phyloP scores from a whole-genome alignment of 2,113 vertebrate genomes.

The Aphelocoma coerulescens region DNA sequence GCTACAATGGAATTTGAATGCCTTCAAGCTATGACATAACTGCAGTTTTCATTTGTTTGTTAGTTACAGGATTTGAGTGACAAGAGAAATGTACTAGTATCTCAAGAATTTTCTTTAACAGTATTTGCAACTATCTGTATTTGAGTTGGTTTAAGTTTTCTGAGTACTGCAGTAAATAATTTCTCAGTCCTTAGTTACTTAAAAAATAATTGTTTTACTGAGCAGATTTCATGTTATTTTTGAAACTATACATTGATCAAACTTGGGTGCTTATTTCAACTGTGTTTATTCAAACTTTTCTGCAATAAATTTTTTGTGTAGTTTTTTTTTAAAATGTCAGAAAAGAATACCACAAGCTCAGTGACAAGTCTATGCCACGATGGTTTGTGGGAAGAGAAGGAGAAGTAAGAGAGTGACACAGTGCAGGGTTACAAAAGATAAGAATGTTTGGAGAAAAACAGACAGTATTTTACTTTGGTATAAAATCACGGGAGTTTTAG shows the following conservation, averaged over 20 bases:
- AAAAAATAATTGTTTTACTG: background rate
- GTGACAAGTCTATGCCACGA: background rate
- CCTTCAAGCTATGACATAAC: background rate
- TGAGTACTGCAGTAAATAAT: background rate
- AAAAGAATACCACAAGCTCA: background rate
- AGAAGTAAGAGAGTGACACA: background rate
- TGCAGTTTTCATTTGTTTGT: background rate
- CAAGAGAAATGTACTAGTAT: background rate
- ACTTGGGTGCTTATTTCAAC: background rate
- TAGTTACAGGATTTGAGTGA: background rate
- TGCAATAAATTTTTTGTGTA: background rate
- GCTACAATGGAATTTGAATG: background rate
- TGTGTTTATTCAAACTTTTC: background rate
- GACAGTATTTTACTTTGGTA: background rate
- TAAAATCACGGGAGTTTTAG: background rate
- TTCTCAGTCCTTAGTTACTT: background rate
- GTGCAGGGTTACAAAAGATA: background rate
- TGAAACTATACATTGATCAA: background rate
- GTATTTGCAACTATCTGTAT: background rate
- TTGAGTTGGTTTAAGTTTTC: background rate
- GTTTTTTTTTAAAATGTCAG: background rate
- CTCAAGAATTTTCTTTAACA: background rate
- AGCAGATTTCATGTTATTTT: background rate
- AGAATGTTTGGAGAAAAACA: background rate
- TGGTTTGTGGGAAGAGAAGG: background rate